Percentiles rank a stretch among this genome's conserved stretches.
phyloP scores from a whole-genome alignment of 2,797 vertebrate species.

The Gymnodraco acuticeps region DNA sequence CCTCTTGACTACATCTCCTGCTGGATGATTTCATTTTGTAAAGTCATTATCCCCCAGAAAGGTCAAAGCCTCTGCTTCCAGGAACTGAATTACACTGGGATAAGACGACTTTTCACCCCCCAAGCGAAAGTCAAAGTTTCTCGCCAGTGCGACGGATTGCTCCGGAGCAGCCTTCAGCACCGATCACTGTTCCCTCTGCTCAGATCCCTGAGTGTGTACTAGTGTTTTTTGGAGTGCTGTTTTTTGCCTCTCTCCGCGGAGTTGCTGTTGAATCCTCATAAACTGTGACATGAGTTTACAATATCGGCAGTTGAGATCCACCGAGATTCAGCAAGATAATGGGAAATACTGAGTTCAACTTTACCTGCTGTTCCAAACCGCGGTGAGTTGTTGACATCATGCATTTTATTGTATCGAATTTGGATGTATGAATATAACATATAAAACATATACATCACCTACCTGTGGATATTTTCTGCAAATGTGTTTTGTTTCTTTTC shows the following conservation, averaged over 20 bases:
- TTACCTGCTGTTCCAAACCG: slow-evolving; percentile 71
- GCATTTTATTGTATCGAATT: background rate
- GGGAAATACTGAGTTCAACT: slow-evolving; percentile 78
- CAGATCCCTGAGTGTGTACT: slow-evolving; percentile 25
- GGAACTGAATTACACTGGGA: slow-evolving; percentile 66
- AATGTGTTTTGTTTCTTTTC: background rate
- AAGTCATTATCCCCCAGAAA: slow-evolving; percentile 77
- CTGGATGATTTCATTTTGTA: slow-evolving; percentile 78
- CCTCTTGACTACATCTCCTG: slow-evolving; percentile 65
- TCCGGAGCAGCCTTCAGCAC: slow-evolving; percentile 48
- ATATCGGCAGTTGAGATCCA: slow-evolving; percentile 35
- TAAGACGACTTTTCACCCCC: slow-evolving; percentile 51
- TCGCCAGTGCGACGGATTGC: slow-evolving; percentile 64
- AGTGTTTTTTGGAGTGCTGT: slow-evolving; percentile 21
- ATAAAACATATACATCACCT: background rate
- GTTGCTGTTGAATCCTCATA: slow-evolving; percentile 40
- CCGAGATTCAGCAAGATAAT: slow-evolving; percentile 65
- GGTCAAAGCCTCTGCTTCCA: slow-evolving; percentile 70
- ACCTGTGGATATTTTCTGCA: slow-evolving; percentile 22
- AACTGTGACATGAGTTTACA: slow-evolving; percentile 73
- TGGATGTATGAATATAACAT: background rate
- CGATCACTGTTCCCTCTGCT: slow-evolving; percentile 42
- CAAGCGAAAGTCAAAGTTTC: slow-evolving; percentile 76
- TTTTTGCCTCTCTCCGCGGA: slow-evolving; percentile 25
- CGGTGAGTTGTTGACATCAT: slow-evolving; percentile 76